Evolutionary conservation across 2,888 invertebrate species (phyloP).

Genomic region (Celastrina argiolus): DNA sequence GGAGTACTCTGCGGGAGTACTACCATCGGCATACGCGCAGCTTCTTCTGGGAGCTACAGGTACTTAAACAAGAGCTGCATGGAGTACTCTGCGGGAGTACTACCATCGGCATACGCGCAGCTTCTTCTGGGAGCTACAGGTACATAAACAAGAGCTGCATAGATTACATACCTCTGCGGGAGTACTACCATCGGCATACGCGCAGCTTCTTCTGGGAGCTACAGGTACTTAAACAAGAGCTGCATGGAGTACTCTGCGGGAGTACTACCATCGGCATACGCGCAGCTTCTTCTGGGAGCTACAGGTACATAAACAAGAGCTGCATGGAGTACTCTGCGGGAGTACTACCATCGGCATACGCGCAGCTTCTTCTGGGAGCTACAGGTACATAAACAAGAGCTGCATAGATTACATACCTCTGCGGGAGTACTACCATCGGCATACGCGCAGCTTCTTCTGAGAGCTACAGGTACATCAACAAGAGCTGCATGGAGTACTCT

Average conservation of each 20-base stretch:
- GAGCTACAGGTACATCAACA: conserved; percentile 82
- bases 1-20: conserved; percentile 86
- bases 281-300: conserved; percentile 90
- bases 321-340: conserved; percentile 81
- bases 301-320: conserved; percentile 71
- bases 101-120: conserved; percentile 89
- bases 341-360: conserved; percentile 91
- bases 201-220: conserved; percentile 90
- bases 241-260: conserved; percentile 81
- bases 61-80: conserved; percentile 52
- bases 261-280: conserved; percentile 91
- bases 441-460: conserved; percentile 90
- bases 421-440: conserved; percentile 89
- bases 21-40: conserved; percentile 89
- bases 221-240: conserved; percentile 71
- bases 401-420: conserved; percentile 85
- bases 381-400: conserved; percentile 71
- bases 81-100: conserved; percentile 86
- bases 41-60: conserved; percentile 90
- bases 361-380: conserved; percentile 90
- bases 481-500: conserved; percentile 79
- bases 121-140: conserved; percentile 90
- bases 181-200: conserved; percentile 91
- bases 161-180: conserved; percentile 87
- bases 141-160: conserved; percentile 52